Evolutionary conservation across 2,888 invertebrate genomes (phyloP).

Genomic region (Glaucopsyche alexis): DNA sequence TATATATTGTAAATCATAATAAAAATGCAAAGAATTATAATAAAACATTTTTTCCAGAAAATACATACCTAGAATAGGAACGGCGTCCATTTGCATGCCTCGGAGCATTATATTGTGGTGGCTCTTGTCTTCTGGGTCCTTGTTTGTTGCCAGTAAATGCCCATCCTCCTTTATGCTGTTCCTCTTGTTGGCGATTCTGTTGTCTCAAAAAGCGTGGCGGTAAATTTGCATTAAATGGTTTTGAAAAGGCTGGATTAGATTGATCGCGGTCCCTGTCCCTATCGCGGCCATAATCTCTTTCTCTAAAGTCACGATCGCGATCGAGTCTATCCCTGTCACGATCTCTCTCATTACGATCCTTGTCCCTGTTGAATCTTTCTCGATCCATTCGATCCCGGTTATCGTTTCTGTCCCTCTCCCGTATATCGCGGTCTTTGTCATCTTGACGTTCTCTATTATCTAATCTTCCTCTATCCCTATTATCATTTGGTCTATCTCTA

Average conservation of each 20-base stretch:
- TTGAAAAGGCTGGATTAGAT: slow-evolving; percentile 83
- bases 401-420: slow-evolving; percentile 61
- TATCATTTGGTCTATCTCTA: slow-evolving; percentile 45
- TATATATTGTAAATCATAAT: slow-evolving; percentile 15
- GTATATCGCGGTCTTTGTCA: slow-evolving; percentile 51
- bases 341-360: slow-evolving; percentile 43
- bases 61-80: slow-evolving; percentile 66
- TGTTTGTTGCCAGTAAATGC: slow-evolving; percentile 61
- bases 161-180: slow-evolving; percentile 69
- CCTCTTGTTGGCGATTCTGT: slow-evolving; percentile 75
- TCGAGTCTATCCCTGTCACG: slow-evolving; percentile 56
- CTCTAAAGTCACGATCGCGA: slow-evolving; percentile 53
- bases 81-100: slow-evolving; percentile 68
- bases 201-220: slow-evolving; percentile 93
- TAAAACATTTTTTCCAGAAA: background rate
- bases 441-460: slow-evolving; percentile 49
- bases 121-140: slow-evolving; percentile 64
- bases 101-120: slow-evolving; percentile 64
- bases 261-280: slow-evolving; percentile 56
- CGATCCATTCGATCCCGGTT: slow-evolving; percentile 49
- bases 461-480: slow-evolving; percentile 47
- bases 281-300: slow-evolving; percentile 46
- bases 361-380: slow-evolving; percentile 48
- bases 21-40: background rate
- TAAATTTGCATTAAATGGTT: slow-evolving; percentile 89